Evolutionary conservation across 2,113 vertebrate genomes (phyloP).

Genomic region (mouse (Mus musculus)): GRCm39 chr2:48844001-48844500

Average conservation of each 20-base stretch:
- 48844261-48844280: constrained; percentile 29
- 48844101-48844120: constrained; percentile 56
- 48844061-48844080: constrained; percentile 59
- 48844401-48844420: constrained; percentile 51
- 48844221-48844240: constrained; percentile 28
- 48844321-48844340: constrained; percentile 53
- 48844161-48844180: constrained; percentile 57
- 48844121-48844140: constrained; percentile 44
- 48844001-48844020: constrained; percentile 58
- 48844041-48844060: constrained; percentile 71
- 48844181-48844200: constrained; percentile 42
- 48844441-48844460: background rate
- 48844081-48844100: constrained; percentile 68
- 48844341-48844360: constrained; percentile 50
- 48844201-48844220: constrained; percentile 42
- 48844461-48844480: constrained; percentile 48
- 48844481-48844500: constrained; percentile 11
- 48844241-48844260: background rate
- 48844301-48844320: constrained; percentile 24
- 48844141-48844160: constrained; percentile 53
- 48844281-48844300: background rate
- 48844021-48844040: constrained; percentile 46
- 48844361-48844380: background rate
- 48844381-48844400: background rate
- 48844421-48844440: background rate